phyloP scores from a whole-genome alignment of 2,113 vertebrate species.

The Talpa occidentalis region DNA sequence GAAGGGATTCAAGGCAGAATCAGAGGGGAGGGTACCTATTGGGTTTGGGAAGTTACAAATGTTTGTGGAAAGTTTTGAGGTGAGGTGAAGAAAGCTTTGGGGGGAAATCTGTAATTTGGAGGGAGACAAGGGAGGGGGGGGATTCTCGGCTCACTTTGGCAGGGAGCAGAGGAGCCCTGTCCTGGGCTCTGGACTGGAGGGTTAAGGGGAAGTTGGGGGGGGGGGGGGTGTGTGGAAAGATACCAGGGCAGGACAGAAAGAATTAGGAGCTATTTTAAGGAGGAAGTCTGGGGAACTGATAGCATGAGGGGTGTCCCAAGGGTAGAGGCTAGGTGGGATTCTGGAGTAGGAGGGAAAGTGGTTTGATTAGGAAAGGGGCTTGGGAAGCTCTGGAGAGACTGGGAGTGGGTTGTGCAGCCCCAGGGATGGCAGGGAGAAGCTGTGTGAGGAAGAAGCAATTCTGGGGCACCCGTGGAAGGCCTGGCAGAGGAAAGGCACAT shows the following conservation, averaged over 20 bases:
- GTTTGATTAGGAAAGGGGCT: neutral
- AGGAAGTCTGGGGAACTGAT: neutral
- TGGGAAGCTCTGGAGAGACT: neutral
- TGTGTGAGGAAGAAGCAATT: neutral
- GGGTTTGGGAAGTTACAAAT: conserved; percentile 32
- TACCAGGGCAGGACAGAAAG: neutral
- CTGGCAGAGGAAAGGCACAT: neutral
- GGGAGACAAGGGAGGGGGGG: neutral
- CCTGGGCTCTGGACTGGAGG: neutral
- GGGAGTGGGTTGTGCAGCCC: neutral
- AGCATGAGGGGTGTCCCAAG: neutral
- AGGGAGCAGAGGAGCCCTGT: neutral
- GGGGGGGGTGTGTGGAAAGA: neutral
- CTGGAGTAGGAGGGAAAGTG: neutral
- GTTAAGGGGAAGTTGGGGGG: neutral
- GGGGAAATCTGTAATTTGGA: neutral
- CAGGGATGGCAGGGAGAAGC: neutral
- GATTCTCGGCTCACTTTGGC: neutral
- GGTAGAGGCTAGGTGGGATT: conserved; percentile 29
- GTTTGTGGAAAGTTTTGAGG: conserved; percentile 35
- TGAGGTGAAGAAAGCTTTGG: neutral
- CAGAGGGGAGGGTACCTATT: neutral
- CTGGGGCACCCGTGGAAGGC: neutral
- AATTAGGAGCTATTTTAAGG: neutral
- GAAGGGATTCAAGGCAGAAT: neutral